Percentiles rank a stretch among this genome's conserved stretches.
These are phyloP conservation scores for Drosophila anomalata DNA, from an alignment of 2,888 invertebrate genomes.

Conservation along the genomic window DNA sequence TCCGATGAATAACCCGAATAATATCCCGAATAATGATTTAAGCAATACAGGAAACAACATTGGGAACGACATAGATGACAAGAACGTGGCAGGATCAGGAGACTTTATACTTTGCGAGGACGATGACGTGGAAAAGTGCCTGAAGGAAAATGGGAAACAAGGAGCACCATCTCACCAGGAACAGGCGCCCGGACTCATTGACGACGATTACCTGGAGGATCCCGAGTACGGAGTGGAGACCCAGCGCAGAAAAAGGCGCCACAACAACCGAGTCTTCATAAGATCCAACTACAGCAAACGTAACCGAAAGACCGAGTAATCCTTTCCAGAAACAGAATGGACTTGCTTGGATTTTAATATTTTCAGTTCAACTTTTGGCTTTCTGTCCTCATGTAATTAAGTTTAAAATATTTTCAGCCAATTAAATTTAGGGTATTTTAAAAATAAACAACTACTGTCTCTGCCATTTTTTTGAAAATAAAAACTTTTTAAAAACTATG, in stretches of 20 bases:
- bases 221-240: slow-evolving; percentile 37
- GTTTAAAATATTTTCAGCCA: neutral
- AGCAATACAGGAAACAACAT: neutral
- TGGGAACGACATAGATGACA: neutral
- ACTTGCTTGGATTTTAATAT: slow-evolving; percentile 8
- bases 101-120: slow-evolving; percentile 37
- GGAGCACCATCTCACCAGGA: slow-evolving; percentile 38
- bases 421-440: neutral
- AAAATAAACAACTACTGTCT: neutral
- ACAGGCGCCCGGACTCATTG: neutral
- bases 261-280: slow-evolving; percentile 46
- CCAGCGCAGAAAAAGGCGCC: slow-evolving; percentile 48
- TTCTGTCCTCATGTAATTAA: neutral
- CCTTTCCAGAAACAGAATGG: neutral
- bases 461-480: neutral
- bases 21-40: neutral
- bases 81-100: neutral
- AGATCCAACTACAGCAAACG: slow-evolving; percentile 74
- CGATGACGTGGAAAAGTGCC: slow-evolving; percentile 60
- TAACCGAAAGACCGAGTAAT: slow-evolving; percentile 9
- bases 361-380: neutral
- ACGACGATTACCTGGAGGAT: slow-evolving; percentile 19
- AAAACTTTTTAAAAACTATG: neutral
- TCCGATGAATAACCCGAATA: too few species aligned
- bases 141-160: slow-evolving; percentile 9